Base-by-base conservation (phyloP, 2,888 invertebrate genomes). In the Drosophila meridiana region DNA sequence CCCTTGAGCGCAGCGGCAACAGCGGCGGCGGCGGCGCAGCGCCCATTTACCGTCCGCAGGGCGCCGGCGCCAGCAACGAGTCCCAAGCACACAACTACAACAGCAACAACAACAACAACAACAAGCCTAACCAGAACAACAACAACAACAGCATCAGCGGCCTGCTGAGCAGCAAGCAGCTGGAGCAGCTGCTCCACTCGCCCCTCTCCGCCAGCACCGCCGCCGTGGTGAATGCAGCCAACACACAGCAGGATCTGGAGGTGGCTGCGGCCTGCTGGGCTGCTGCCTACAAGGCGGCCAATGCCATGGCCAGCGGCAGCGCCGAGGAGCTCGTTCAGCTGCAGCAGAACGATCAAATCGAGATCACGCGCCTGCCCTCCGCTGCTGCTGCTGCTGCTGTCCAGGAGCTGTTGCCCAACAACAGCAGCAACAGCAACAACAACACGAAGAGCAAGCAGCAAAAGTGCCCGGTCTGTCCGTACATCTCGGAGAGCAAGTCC, bases 401-500 rank as follows among this genome's bases (percentile, higher is more conserved):
- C 20, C 20, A 20, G 20, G 66, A 42, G 14, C 6, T 36, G 34
- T 7, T 52, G 34, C 36, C 55, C 40, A 40, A 2, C 55, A 38
- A 40, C 38, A 52, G n/a, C 36, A 34, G 1, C 52, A 38, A 28
- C 28, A 53, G n/a, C 68, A 58, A n/a, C 68, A 58, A n/a, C 69
- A 71, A 45, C 66, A 68, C 86, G 45, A 92, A 92, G 74, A 92
- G 92, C 73, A 96, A 97, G 89, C 95, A 96, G 72, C 97, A 97
- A 92, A 95, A 95, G 90, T 98, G 98, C 91, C 94, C 95, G 6
- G 95, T 95, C 64, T 98, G 98, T 92, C 97, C 98, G 0, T 97
- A 97, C 91, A 96, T 96, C 79, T 97, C 97, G 45, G 97, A 97
- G 91, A 97, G 96, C 91, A 97, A 97, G 92, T 97, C 97, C 34